Evolutionary conservation across 2,113 vertebrate species (phyloP), one percentile per base, ranked within the genome.

Genomic region (Callithrix jacchus): DNA sequence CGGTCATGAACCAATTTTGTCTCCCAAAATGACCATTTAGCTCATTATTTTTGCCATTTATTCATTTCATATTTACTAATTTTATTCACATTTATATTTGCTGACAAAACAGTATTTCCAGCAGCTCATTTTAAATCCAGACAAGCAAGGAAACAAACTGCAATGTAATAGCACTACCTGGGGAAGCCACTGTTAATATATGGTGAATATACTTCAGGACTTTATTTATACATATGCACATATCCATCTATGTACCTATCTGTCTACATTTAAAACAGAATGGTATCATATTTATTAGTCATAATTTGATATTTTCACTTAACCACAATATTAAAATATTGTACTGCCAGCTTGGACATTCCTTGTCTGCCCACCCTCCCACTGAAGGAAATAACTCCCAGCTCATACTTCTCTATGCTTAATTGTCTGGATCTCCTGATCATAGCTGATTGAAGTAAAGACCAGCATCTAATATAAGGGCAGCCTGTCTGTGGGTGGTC

Each of bases 1-100:
- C 94, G 77, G 56, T 74, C 73, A 76, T 25, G 40, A 77, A 77
- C 45, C 49, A 66, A 35, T 89, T 90, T 58, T 58, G 49, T 70
- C 70, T 95, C 79, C 35, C 68, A 8, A 86, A 93, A 94, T 81
- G 40, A 40, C n/a, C 32, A 47, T 54, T 71, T 16, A 76, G 42
- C 42, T 89, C 11, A 27, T 77, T 80, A 64, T 89, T 93, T 93
- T 91, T 94, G 32, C 2, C 35, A n/a, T 64, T 92, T 91, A 74
- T 64, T 85, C 10, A 47, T 73, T 96, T 93, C 16, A 77, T 87
- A 87, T n/a, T 79, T 92, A 87, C 32, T 92, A 74, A 40, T 37
- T 88, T 88, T 92, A 82, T 79, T 80, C 21, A 76, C 74, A 71
- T 56, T 91, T 93, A 45, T 79, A 47, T 56, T 95, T 89, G 52